phyloP scores from a whole-genome alignment of 2,888 invertebrate genomes.

The Fragum whitleyi region DNA sequence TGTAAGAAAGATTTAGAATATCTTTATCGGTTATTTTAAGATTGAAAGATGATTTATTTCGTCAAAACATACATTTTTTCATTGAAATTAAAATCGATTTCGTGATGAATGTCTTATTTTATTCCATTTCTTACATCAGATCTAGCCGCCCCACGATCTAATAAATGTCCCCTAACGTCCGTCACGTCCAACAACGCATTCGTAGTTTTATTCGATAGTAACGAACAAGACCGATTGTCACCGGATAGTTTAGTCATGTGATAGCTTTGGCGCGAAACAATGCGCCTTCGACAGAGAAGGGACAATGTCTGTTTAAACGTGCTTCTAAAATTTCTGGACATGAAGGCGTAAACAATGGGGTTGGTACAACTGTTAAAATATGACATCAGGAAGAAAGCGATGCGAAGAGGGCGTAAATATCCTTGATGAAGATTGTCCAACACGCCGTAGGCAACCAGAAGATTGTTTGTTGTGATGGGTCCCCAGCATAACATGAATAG shows the following conservation, averaged over 20 bases:
- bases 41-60: too few species aligned
- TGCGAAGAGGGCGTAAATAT: conserved; percentile 88
- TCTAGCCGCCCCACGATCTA: neutral
- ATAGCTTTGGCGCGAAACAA: conserved; percentile 23
- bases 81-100: too few species aligned
- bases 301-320: conserved; percentile 80
- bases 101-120: too few species aligned
- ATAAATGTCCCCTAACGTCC: conserved; percentile 4
- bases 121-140: neutral
- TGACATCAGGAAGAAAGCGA: conserved; percentile 89
- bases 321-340: conserved; percentile 90
- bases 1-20: too few species aligned
- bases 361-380: conserved; percentile 91
- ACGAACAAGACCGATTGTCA: conserved; percentile 10
- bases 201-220: conserved; percentile 14
- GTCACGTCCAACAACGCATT: conserved; percentile 15
- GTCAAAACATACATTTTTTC: too few species aligned
- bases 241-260: conserved; percentile 9
- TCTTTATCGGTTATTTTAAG: too few species aligned
- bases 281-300: conserved; percentile 64
- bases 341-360: conserved; percentile 91
- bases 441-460: conserved; percentile 88
- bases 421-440: conserved; percentile 87
- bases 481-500: conserved; percentile 90
- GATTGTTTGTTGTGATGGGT: conserved; percentile 89